phyloP scores from a whole-genome alignment of 2,888 invertebrate genomes.

The Drosophila kambysellisi region DNA sequence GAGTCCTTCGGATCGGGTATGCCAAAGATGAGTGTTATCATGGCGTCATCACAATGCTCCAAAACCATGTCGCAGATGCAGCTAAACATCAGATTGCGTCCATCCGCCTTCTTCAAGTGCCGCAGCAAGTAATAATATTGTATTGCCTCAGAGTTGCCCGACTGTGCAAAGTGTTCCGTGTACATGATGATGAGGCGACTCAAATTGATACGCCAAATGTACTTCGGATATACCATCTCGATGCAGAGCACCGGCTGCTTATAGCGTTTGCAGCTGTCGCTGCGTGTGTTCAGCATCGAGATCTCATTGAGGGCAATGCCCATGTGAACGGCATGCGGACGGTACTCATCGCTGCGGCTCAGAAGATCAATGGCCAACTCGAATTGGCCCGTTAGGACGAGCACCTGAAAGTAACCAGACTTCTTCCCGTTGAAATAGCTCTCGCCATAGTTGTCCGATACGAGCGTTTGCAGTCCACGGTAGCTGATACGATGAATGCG shows the following conservation, averaged over 20 bases:
- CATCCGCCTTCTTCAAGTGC: conserved; percentile 91
- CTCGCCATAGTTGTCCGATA: conserved; percentile 95
- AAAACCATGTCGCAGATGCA: conserved; percentile 93
- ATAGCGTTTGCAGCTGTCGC: conserved; percentile 85
- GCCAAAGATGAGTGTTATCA: conserved; percentile 89
- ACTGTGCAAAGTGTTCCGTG: conserved; percentile 95
- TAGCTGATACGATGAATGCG: conserved; percentile 91
- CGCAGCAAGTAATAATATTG: conserved; percentile 92
- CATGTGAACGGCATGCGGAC: conserved; percentile 96
- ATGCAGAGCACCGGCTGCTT: conserved; percentile 88
- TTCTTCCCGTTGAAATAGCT: conserved; percentile 97
- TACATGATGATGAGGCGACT: conserved; percentile 95
- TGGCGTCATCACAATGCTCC: conserved; percentile 91
- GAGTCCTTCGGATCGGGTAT: conserved; percentile 88
- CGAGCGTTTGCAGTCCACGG: conserved; percentile 92
- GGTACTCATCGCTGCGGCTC: conserved; percentile 89
- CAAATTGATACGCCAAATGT: conserved; percentile 93
- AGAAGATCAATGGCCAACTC: conserved; percentile 98
- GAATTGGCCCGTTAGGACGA: conserved; percentile 97
- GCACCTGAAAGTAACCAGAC: conserved; percentile 93
- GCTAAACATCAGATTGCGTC: conserved; percentile 93
- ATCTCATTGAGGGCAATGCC: conserved; percentile 95
- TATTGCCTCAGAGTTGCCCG: conserved; percentile 95
- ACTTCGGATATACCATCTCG: conserved; percentile 86
- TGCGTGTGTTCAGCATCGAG: conserved; percentile 91